Evolutionary conservation across 1,140 invertebrate species (phyloP).

Genomic region (Chironomus striatipennis): DNA sequence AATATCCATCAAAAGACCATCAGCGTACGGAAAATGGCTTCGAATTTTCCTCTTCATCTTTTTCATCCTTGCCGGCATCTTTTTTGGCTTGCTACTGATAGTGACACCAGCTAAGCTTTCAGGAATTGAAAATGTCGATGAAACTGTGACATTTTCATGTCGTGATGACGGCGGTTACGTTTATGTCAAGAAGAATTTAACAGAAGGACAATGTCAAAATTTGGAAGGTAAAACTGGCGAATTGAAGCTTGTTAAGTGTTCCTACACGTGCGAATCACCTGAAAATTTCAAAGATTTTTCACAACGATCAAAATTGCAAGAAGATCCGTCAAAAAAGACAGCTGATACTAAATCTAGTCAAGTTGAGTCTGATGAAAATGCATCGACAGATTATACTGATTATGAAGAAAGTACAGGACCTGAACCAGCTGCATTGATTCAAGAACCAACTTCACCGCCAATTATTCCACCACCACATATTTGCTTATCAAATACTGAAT

Average conservation of each 20-base stretch:
- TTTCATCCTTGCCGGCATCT: slow-evolving; percentile 54
- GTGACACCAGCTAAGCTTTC: slow-evolving; percentile 51
- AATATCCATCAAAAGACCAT: slow-evolving; percentile 40
- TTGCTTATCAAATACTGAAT: slow-evolving; percentile 42
- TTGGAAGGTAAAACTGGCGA: slow-evolving; percentile 52
- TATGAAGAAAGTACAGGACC: slow-evolving; percentile 31
- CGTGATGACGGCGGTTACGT: slow-evolving; percentile 53
- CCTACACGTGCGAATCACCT: slow-evolving; percentile 47
- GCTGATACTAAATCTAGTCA: slow-evolving; percentile 16
- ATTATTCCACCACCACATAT: slow-evolving; percentile 51
- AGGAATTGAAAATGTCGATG: slow-evolving; percentile 45
- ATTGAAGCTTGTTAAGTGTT: slow-evolving; percentile 46
- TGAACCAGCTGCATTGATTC: slow-evolving; percentile 12
- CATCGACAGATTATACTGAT: slow-evolving; percentile 37
- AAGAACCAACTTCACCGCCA: slow-evolving; percentile 30
- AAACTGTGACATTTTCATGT: slow-evolving; percentile 58
- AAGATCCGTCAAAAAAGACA: slow-evolving; percentile 30
- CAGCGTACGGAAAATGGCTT: slow-evolving; percentile 38
- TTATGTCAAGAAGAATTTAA: slow-evolving; percentile 56
- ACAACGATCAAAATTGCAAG: slow-evolving; percentile 30
- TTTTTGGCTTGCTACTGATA: slow-evolving; percentile 54
- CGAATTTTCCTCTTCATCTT: slow-evolving; percentile 58
- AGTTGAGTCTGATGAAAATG: slow-evolving; percentile 35
- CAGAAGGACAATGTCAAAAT: slow-evolving; percentile 49
- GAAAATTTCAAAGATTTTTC: slow-evolving; percentile 36